phyloP scores from a whole-genome alignment of 2,888 invertebrate species.

The Eucera pruinosa region DNA sequence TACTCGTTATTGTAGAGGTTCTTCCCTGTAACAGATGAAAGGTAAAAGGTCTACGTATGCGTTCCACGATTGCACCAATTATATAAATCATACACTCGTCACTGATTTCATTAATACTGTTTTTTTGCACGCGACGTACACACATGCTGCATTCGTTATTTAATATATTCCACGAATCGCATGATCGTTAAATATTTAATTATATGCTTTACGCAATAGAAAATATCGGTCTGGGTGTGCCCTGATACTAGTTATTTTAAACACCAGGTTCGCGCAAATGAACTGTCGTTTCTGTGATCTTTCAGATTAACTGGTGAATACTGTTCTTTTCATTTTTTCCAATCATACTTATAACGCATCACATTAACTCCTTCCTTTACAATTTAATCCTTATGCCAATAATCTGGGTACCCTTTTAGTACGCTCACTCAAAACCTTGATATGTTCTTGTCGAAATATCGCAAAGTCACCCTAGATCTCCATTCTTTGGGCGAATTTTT shows the following conservation, averaged over 20 bases:
- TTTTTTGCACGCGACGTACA: not conserved
- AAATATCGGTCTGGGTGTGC: not conserved
- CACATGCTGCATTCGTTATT: not conserved
- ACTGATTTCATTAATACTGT: conserved; percentile 4
- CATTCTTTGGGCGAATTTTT: too few relatives aligned
- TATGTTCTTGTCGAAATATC: too few relatives aligned
- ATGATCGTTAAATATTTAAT: conserved; percentile 28
- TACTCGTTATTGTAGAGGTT: conserved; percentile 99
- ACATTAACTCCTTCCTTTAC: too few relatives aligned
- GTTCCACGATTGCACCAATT: conserved; percentile 9
- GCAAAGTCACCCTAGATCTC: too few relatives aligned
- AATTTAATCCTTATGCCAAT: too few relatives aligned
- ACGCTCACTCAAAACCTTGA: too few relatives aligned
- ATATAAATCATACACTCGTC: not conserved
- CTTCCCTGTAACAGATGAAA: conserved; percentile 92
- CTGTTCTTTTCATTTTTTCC: too few relatives aligned
- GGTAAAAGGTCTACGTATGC: conserved; percentile 34
- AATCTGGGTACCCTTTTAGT: too few relatives aligned
- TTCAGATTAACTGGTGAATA: too few relatives aligned
- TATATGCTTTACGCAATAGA: conserved; percentile 36
- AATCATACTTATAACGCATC: too few relatives aligned
- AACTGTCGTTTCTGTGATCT: too few relatives aligned
- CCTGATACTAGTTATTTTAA: not conserved
- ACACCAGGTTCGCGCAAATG: too few relatives aligned
- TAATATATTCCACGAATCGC: not conserved